Evolutionary conservation across 2,888 invertebrate genomes (phyloP).

Genomic region (Barypeithes pellucidus): DNA sequence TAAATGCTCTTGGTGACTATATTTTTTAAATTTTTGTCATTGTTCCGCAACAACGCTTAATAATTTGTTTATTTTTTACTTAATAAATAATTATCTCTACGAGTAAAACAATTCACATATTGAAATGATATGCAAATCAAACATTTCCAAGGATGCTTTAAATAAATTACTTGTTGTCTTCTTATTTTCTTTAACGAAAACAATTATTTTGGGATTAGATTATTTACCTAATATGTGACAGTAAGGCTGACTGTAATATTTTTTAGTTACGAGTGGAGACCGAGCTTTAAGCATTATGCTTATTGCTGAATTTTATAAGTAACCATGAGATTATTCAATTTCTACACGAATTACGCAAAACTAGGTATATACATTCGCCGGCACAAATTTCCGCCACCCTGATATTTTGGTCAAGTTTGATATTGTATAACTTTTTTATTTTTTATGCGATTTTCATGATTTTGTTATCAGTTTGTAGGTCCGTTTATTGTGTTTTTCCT

Average conservation of each 20-base stretch:
- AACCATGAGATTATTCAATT: no score
- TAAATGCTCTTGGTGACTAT: slow-evolving; percentile 7
- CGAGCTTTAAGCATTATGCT: no score
- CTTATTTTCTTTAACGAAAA: slow-evolving; percentile 20
- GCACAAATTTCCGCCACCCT: no score
- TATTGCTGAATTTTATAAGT: no score
- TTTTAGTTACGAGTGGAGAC: not conserved
- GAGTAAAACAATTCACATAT: slow-evolving; percentile 34
- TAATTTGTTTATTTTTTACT: slow-evolving; percentile 27
- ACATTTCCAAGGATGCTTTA: slow-evolving; percentile 34
- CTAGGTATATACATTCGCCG: no score
- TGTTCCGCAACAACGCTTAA: slow-evolving; percentile 18
- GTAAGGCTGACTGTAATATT: not conserved
- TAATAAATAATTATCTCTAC: slow-evolving; percentile 31
- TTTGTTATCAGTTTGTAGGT: no score
- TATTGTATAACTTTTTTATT: no score
- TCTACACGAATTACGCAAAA: no score
- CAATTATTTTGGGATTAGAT: slow-evolving; percentile 29
- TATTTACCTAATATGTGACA: not conserved
- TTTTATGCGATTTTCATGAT: no score
- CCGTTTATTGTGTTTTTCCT: no score
- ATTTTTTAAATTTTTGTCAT: slow-evolving; percentile 24
- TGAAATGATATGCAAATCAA: slow-evolving; percentile 39
- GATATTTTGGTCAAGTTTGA: no score
- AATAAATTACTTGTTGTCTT: slow-evolving; percentile 5